Evolutionary conservation across 1,140 invertebrate genomes (phyloP).

Genomic region (Formica selysi): DNA sequence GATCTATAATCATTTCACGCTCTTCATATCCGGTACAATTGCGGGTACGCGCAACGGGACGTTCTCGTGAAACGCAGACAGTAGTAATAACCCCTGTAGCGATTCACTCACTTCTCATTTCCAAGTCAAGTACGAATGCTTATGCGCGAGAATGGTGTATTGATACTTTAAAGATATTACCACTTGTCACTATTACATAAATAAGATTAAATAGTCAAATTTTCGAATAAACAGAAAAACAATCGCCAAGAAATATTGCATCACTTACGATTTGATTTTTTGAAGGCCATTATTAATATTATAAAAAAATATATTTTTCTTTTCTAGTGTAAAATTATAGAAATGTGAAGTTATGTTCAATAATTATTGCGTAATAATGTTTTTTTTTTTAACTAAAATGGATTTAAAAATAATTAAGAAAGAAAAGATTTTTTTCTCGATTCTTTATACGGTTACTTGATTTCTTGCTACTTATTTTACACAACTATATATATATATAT

Average conservation of each 20-base stretch:
- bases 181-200: no score
- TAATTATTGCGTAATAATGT: background rate
- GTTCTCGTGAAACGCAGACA: slow-evolving; percentile 2
- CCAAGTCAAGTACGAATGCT: slow-evolving; percentile 3
- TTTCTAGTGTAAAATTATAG: background rate
- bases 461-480: no score
- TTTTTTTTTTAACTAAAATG: background rate
- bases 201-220: background rate
- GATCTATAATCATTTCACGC: slow-evolving; percentile 66
- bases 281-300: background rate
- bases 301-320: background rate
- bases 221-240: background rate
- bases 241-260: no score
- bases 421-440: no score
- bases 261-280: background rate
- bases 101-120: slow-evolving; percentile 26
- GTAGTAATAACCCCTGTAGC: slow-evolving; percentile 33
- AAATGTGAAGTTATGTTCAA: background rate
- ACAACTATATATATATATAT: no score
- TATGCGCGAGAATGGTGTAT: background rate
- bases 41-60: slow-evolving; percentile 15
- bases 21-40: slow-evolving; percentile 45
- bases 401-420: background rate
- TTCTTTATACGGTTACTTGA: no score
- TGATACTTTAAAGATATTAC: background rate